A percentile compares a stretch with the other conserved stretches of the same genome.
Conservation (phyloP, 2,113 vertebrate species). For the Heteronetta atricapilla region DNA sequence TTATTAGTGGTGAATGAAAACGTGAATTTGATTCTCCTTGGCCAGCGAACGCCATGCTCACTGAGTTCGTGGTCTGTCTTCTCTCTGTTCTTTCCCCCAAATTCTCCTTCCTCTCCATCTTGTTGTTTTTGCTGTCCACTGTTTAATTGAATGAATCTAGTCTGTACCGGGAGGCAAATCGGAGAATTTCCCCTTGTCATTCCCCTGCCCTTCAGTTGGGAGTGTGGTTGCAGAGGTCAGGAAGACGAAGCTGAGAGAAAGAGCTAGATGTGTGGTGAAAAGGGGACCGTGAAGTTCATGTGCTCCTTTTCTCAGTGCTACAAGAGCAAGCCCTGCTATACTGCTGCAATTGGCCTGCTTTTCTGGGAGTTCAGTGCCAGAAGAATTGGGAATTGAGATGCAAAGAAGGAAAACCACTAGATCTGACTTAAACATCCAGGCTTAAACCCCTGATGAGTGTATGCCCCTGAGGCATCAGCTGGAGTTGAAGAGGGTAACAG, state of each 20-base stretch:
- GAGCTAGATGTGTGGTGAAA: neutral
- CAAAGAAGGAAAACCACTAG: neutral
- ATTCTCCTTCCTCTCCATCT: neutral
- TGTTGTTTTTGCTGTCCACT: neutral
- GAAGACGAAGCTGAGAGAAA: neutral
- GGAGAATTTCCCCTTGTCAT: neutral
- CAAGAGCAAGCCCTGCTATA: neutral
- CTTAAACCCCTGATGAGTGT: neutral
- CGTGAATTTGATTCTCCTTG: constrained; percentile 57
- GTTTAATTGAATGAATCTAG: neutral
- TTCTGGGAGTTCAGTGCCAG: neutral
- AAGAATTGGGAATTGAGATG: neutral
- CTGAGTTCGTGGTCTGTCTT: constrained; percentile 11
- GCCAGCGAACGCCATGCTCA: constrained; percentile 15
- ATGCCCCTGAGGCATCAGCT: neutral
- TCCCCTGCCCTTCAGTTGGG: neutral
- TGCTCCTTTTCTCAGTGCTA: neutral
- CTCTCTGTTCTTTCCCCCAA: neutral
- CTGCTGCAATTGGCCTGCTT: neutral
- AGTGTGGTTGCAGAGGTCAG: neutral
- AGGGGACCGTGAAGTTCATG: neutral
- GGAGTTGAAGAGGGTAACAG: neutral
- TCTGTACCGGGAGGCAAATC: neutral
- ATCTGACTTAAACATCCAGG: neutral
- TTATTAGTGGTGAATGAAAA: constrained; percentile 59